These are phyloP conservation scores for Antrozous pallidus DNA, from an alignment of 2,797 vertebrate species.

Conservation along the genomic window DNA sequence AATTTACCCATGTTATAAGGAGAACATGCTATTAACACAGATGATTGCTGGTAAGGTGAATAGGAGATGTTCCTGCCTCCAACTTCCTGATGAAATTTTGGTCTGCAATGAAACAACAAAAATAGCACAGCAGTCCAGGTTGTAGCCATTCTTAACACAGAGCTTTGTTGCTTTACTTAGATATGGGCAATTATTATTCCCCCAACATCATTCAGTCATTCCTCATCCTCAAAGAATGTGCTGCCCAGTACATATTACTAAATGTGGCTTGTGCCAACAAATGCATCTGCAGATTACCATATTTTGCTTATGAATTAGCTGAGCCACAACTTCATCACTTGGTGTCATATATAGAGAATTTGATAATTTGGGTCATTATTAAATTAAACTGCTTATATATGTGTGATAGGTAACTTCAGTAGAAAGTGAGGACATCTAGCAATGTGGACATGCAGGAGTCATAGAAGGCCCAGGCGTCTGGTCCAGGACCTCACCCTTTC, in stretches of 20 bases:
- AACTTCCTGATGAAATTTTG: background rate
- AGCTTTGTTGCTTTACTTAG: background rate
- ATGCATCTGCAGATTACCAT: background rate
- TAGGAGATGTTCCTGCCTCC: rapidly evolving
- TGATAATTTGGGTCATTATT: background rate
- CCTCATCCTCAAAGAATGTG: background rate
- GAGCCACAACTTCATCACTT: background rate
- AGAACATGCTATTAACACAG: background rate
- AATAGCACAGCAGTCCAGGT: background rate
- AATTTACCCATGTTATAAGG: background rate
- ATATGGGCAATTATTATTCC: too few relatives aligned
- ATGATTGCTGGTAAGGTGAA: background rate
- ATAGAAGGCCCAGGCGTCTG: background rate
- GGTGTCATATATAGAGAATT: background rate
- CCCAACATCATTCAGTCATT: background rate
- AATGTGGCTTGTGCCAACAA: background rate
- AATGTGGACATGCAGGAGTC: background rate
- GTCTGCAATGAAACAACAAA: background rate
- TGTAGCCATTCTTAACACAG: background rate
- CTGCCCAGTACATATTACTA: background rate
- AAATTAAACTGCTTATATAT: background rate
- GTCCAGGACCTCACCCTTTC: background rate
- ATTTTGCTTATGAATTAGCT: background rate
- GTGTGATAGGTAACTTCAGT: background rate
- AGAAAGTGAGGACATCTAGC: background rate